Evolutionary conservation across 2,113 vertebrate species (phyloP), one percentile per base, ranked within the genome.

Genomic region (Cervus canadensis): DNA sequence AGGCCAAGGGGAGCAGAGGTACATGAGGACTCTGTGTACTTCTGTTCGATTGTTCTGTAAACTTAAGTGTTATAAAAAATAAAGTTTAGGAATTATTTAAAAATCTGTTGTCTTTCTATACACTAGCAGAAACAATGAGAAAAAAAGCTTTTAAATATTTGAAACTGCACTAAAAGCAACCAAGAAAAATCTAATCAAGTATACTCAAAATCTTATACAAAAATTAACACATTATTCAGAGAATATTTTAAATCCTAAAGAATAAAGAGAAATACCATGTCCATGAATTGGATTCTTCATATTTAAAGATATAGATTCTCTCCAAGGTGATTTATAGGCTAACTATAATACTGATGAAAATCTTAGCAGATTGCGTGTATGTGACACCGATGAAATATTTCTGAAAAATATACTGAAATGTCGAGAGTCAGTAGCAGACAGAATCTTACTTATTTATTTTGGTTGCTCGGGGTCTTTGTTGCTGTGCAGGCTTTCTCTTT

Each of bases 371-470:
- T 21, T 8, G 36, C 13, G 11, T 43, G 26, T 15, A 36, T 43
- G 5, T 40, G 62, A 21, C 64, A 14, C 21, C 3, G 10, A 71
- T 1, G 40, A 30, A 7, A 45, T 54, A 23, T 43, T 56, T 76
- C 67, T 33, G 52, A 43, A 45, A 43, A 57, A 7, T 16, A 11
- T 17, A 4, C 1, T 40, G 67, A 25, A 56, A 57, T 7, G 45
- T 28, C 3, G 25, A 19, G 45, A 45, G 52, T 76, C 52, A 6
- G 26, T 23, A 9, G 30, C 7, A 10, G 36, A 33, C 67, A 3
- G 2, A 4, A 10, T 54, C 45, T 30, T 5, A 0, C 12, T 12
- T 36, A 5, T 9, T 36, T 36, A 36, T 36, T 36, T 12, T 12
- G 64, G 17, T 5, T 5, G 0, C 64, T 10, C 9, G 1, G n/a